phyloP scores from a whole-genome alignment of 2,113 vertebrate species.

The Proterorhinus semilunaris region DNA sequence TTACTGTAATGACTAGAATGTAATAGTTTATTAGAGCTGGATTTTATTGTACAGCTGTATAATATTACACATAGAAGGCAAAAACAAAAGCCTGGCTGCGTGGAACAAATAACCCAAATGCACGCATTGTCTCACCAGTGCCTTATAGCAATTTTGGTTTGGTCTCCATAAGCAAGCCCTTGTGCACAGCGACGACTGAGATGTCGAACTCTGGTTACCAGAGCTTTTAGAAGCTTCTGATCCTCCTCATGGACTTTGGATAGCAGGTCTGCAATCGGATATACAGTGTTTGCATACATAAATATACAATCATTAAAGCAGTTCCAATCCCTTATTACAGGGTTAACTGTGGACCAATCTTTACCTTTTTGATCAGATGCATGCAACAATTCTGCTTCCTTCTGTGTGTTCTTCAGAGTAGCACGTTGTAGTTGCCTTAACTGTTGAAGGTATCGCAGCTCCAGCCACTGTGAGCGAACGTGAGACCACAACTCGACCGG shows the following conservation, averaged over 20 bases:
- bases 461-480: slow-evolving; percentile 59
- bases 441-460: slow-evolving; percentile 60
- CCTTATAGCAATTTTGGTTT: slow-evolving; percentile 68
- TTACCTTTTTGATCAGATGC: slow-evolving; percentile 73
- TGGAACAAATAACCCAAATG: neutral
- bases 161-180: slow-evolving; percentile 57
- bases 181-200: slow-evolving; percentile 64
- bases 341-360: neutral
- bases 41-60: neutral
- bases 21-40: neutral
- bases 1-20: neutral
- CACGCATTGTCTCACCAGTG: slow-evolving; percentile 75
- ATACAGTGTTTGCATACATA: neutral
- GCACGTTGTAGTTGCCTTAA: slow-evolving; percentile 60
- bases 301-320: neutral
- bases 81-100: too few relatives aligned
- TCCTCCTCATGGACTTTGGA: slow-evolving; percentile 65
- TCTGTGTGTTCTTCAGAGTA: slow-evolving; percentile 53
- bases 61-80: neutral
- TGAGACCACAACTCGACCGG: slow-evolving; percentile 74
- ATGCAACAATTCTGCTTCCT: slow-evolving; percentile 46
- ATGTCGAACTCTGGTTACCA: slow-evolving; percentile 67
- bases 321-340: neutral
- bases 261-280: slow-evolving; percentile 64
- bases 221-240: slow-evolving; percentile 58